Evolutionary conservation across 2,797 vertebrate species (phyloP), one percentile per base, ranked within the genome.

Genomic region (Falco concolor): DNA sequence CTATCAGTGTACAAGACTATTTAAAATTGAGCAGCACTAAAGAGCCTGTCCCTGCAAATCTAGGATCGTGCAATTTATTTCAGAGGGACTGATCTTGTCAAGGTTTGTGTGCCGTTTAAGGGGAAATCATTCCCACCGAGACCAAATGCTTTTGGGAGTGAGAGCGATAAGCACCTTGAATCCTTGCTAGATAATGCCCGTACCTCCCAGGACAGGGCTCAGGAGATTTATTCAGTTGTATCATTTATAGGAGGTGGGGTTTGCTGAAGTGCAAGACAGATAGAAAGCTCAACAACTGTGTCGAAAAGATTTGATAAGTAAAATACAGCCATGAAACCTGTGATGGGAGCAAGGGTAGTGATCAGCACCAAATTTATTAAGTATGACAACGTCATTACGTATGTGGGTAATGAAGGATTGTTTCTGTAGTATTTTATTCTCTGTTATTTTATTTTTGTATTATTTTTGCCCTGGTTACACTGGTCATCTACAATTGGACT

Each of bases 1-100:
- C 75, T 85, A 32, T 78, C 80, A 12, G 23, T 23, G 32, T 77
- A 57, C 86, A 49, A 61, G 70, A 21, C 63, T 17, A 12, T 91
- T 91, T 95, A 84, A 75, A 87, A 69, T 9, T 50, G 90, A 91
- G 74, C 94, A 92, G 72, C 79, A 47, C 64, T 74, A n/a, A 88
- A 49, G n/a, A 87, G 77, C 40, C 79, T 65, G 50, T 92, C 79
- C 88, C 80, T 92, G 73, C 40, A 61, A 60, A 54, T 40, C 68
- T 64, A 25, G 49, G 74, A 63, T 76, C 5, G 2, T 47, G 76
- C 83, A 27, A 36, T 56, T 91, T 28, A 17, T 77, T 82, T 75
- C 74, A 42, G 70, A 52, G 45, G 45, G 49, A 45, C 27, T n/a
- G 42, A 36, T 73, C 86, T 77, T 81, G 78, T 65, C 76, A 81